Conservation (phyloP, 2,888 invertebrate species). For the Stenchaetothrips biformis region DNA sequence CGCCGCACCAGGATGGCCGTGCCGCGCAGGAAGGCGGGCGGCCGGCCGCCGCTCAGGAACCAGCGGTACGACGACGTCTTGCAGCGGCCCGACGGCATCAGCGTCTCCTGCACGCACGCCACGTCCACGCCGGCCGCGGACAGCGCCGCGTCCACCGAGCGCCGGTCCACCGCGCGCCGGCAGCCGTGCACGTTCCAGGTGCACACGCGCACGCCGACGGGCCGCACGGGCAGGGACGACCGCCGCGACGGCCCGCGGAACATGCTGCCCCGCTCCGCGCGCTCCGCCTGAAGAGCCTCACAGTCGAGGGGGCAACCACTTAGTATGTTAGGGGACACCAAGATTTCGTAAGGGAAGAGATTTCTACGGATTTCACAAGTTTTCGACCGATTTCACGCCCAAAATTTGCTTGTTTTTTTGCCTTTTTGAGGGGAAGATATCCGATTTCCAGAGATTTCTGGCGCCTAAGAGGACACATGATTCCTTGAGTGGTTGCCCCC, state of each 20-base stretch:
- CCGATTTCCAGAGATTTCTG: too few relatives aligned
- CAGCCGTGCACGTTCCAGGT: conserved; percentile 17
- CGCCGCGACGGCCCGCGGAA: neutral
- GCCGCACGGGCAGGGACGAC: neutral
- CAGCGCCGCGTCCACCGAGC: conserved; percentile 19
- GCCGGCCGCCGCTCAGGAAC: conserved; percentile 11
- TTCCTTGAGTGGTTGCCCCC: too few relatives aligned
- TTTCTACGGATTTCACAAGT: too few relatives aligned
- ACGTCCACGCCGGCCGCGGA: conserved; percentile 13
- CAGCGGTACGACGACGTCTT: neutral
- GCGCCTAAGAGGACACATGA: too few relatives aligned
- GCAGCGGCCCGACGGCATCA: conserved; percentile 13
- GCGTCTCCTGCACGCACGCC: conserved; percentile 14
- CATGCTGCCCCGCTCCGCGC: neutral
- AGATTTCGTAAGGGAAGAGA: too few relatives aligned
- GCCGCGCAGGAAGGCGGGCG: conserved; percentile 10
- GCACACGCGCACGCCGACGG: conserved; percentile 10
- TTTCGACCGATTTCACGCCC: too few relatives aligned
- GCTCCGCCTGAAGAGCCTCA: neutral
- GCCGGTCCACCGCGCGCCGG: conserved; percentile 8
- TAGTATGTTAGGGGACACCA: too few relatives aligned
- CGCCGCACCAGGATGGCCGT: conserved; percentile 14
- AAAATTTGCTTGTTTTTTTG: too few relatives aligned
- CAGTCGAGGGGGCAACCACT: too few relatives aligned
- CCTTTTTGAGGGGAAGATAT: too few relatives aligned